Base-by-base conservation (phyloP, 2,113 vertebrate genomes). In the Hydropotes inermis region DNA sequence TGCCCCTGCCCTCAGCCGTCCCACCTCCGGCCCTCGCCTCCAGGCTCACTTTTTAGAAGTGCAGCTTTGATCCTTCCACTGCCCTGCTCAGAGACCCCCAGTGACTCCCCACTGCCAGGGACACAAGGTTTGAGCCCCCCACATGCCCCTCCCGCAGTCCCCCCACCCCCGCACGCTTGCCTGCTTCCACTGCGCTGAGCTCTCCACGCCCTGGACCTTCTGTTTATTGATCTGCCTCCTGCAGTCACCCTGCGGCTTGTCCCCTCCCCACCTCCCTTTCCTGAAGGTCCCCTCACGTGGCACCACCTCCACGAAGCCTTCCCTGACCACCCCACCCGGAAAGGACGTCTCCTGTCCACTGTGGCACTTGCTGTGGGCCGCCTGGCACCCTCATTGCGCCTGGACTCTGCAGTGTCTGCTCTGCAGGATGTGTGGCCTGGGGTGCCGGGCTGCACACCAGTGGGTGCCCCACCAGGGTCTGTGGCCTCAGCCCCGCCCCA, bases 161-260 rank as follows among this genome's bases (percentile, higher is more conserved):
- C 11, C n/a, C 5, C 19, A 11, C 6, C 3, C 19, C 78, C 5
- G 5, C 33, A 11, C 1, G 3, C 15, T 15, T 28, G 12, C 1
- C 4, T 2, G 55, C 52, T 15, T 43, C 76, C 36, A 15, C 54
- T 30, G 52, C 4, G 3, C 4, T 0, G 57, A 50, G n/a, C 64
- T 5, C 74, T 4, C 33, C 1, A 15, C 0, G 1, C 19, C 12
- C 92, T 2, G 23, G 50, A 11, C 10, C 21, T 54, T 28, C 57
- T 7, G 36, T 64, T 25, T 19, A 15, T 79, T 28, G 8, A 5
- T 5, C 4, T 1, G 33, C 43, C 54, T 81, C 4, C 88, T 2
- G 0, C 57, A 8, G 25, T 3, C 30, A 25, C 23, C 21, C 87
- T 23, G 19, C 6, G 10, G 8, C 30, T 27, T 28, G 19, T 14